Base-by-base conservation (phyloP, 2,888 invertebrate genomes). In the Hemicrepidius hirtus region DNA sequence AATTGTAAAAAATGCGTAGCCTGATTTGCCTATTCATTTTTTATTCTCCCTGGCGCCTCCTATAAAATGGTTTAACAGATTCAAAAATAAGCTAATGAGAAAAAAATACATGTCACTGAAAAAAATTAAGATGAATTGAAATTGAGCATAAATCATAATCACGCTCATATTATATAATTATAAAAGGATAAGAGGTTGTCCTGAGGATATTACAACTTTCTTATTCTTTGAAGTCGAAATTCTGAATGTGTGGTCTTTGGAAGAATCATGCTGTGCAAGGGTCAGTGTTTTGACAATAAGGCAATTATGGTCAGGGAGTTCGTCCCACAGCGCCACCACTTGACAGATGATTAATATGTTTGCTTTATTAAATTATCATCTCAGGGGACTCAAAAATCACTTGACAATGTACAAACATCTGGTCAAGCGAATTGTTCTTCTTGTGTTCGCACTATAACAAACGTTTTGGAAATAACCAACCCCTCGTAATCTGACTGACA, bases 301-400 rank as follows among this genome's bases (percentile, higher is more conserved):
- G 82, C 85, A 86, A 86, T 86, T 85, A 86, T 81, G 78, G 83
- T 82, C 83, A 80, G 82, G 82, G 78, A 83, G 83, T 80, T 80
- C 83, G 79, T 80, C 85, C 85, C 83, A 84, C 83, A 82, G 82
- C 79, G 82, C 80, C 82, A 80, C 82, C 81, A 81, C 80, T 79
- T 82, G 85, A 84, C 85, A 85, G 81, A 83, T 85, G 85, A 85
- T 85, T 85, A 85, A 85, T 85, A 84, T 78, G 78, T 80, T 80
- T 78, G 82, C 82, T 77, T 85, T 85, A 85, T 85, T 85, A 84
- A 85, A 85, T 85, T 84, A 85, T 85, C 85, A 85, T 82, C 84
- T 84, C 83, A 80, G 70, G 77, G 76, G 78, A 73, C 74, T 57
- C 70, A 68, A 68, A 72, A 70, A 46, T 73, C 60, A 70, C 64